A percentile compares a stretch with the other conserved stretches of the same genome.
Conservation (phyloP, 2,797 vertebrate species). For the Cygnus olor region DNA sequence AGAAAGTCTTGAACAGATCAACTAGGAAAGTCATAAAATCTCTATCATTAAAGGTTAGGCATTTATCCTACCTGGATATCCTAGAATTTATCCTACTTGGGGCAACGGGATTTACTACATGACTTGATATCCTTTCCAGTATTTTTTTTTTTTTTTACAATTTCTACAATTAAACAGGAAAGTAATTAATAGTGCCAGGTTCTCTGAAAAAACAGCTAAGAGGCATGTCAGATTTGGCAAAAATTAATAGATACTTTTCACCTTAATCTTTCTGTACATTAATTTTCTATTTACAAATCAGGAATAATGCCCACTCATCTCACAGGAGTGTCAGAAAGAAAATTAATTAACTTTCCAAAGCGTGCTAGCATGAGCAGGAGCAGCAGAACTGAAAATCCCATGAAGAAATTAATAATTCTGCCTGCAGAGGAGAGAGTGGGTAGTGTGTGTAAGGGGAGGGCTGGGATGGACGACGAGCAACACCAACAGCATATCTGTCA, state of each 20-base stretch:
- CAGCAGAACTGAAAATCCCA: neutral
- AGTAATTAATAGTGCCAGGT: neutral
- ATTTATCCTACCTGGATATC: neutral
- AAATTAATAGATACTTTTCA: neutral
- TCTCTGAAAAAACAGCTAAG: neutral
- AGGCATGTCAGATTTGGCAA: neutral
- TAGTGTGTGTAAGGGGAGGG: no score
- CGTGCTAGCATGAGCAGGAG: neutral
- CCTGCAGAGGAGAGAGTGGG: neutral
- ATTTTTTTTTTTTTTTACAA: neutral
- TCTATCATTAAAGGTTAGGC: neutral
- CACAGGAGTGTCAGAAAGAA: neutral
- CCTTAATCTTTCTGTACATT: neutral
- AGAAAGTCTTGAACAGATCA: neutral
- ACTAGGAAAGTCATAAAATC: neutral
- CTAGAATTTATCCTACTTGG: neutral
- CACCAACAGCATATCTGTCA: rapidly evolving
- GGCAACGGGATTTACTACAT: neutral
- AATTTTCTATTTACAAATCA: neutral
- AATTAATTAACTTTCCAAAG: neutral
- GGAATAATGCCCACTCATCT: neutral
- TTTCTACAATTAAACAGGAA: neutral
- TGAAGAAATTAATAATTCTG: neutral
- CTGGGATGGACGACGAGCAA: neutral
- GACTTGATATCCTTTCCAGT: neutral